Evolutionary conservation across 2,797 vertebrate genomes (phyloP), one percentile per base, ranked within the genome.

Genomic region (Lindbergichthys nudifrons): DNA sequence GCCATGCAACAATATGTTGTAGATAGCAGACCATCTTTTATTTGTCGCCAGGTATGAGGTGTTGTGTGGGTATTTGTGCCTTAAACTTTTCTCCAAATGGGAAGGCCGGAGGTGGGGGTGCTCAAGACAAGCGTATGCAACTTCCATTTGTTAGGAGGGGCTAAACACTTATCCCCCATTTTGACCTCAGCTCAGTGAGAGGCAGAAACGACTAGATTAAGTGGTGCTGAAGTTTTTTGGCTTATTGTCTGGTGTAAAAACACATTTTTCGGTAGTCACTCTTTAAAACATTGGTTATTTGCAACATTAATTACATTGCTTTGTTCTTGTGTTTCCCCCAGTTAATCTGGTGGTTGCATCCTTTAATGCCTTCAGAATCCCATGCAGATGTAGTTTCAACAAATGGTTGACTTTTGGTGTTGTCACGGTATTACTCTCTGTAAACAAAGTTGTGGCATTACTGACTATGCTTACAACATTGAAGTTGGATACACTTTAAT

Each of bases 121-220:
- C 75, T 80, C 72, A 77, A 89, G 84, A 83, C 76, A 60, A 77
- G 85, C 80, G 48, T 79, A 78, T 82, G 72, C 72, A 88, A 91
- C 89, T 93, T 93, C 90, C 89, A 93, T 92, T 91, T 87, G 83
- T 92, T 88, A 92, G 90, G 90, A 92, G 90, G 89, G 89, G 89
- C 87, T 69, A 80, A 90, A 79, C 80, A 65, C 80, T 75, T 86
- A 67, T 92, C 91, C 91, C 91, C 91, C 92, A 92, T 93, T 94
- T 93, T 93, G 90, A 93, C 92, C 92, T 92, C 88, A 70, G 86
- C 81, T 81, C 80, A 79, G 69, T 60, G 65, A 84, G 67, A 84
- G 57, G 48, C 54, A 70, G 56, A 75, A 79, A 79, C 75, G 19
- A 59, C 77, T 56, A 66, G 67, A 84, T 81, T 68, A 69, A 72